Evolutionary conservation across 2,888 invertebrate genomes (phyloP).

Genomic region (Schizaphis graminum): DNA sequence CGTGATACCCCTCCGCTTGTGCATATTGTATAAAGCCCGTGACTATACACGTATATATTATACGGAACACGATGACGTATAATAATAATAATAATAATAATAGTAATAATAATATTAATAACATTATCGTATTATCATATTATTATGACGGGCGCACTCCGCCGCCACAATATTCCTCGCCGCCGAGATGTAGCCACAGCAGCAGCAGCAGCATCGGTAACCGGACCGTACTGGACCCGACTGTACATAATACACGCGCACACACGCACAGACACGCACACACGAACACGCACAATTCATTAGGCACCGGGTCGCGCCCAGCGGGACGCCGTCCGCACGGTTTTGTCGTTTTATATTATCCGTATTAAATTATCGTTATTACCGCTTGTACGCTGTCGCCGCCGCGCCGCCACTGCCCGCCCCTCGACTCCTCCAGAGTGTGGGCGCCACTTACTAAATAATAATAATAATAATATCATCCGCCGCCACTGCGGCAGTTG

Average conservation of each 20-base stretch:
- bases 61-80: neutral
- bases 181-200: neutral
- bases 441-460: constrained; percentile 56
- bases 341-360: constrained; percentile 49
- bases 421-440: neutral
- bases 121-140: constrained; percentile 44
- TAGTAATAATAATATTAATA: constrained; percentile 30
- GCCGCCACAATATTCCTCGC: neutral
- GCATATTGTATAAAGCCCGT: neutral
- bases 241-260: neutral
- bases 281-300: constrained; percentile 28
- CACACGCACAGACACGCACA: neutral
- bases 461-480: constrained; percentile 30
- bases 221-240: constrained; percentile 30
- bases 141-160: constrained; percentile 34
- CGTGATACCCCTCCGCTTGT: neutral
- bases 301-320: constrained; percentile 43
- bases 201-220: neutral
- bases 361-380: constrained; percentile 52
- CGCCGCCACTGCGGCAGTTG: neutral
- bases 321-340: constrained; percentile 60
- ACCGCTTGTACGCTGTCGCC: constrained; percentile 1
- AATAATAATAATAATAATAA: constrained; percentile 29
- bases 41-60: neutral
- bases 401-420: neutral